Conservation (phyloP, 37 sponge, comb jelly and placozoan genomes). For the Tethya wilhelma region DNA sequence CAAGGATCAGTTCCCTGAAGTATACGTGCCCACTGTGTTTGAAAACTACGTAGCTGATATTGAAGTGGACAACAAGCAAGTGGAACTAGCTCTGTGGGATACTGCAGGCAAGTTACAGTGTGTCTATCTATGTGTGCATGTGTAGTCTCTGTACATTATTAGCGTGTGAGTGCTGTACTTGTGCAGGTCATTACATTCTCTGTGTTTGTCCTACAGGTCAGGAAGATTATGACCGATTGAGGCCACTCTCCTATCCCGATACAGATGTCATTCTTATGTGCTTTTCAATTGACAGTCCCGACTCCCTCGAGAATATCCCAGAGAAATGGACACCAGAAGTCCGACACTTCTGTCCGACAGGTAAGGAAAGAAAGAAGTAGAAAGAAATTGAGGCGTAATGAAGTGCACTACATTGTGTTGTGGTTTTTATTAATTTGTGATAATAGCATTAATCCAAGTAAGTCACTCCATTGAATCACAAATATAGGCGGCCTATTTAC, state of each 20-base stretch:
- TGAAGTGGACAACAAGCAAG: constrained; percentile 92
- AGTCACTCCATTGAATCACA: too few relatives aligned
- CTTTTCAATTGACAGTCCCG: constrained; percentile 95
- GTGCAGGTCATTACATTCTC: too few relatives aligned
- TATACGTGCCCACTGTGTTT: constrained; percentile 98
- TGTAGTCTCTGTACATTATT: too few relatives aligned
- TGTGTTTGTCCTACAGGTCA: constrained; percentile 46
- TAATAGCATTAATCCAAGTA: too few relatives aligned
- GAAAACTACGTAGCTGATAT: constrained; percentile 99
- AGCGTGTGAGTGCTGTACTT: too few relatives aligned
- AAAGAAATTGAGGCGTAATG: too few relatives aligned
- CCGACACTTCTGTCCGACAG: constrained; percentile 96
- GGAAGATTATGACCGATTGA: constrained; percentile 96
- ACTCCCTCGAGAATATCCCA: constrained; percentile 95
- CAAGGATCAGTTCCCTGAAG: constrained; percentile 97
- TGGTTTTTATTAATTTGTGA: too few relatives aligned
- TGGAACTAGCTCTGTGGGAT: constrained; percentile 98
- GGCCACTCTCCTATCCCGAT: constrained; percentile 98
- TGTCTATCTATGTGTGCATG: neutral
- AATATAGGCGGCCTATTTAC: too few relatives aligned
- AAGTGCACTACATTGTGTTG: too few relatives aligned
- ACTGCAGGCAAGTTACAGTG: constrained; percentile 78
- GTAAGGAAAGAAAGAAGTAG: neutral
- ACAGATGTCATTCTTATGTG: constrained; percentile 99
- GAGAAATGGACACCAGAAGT: constrained; percentile 99